Base-by-base conservation (phyloP, 2,888 invertebrate genomes). In the Drosophila testacea region DNA sequence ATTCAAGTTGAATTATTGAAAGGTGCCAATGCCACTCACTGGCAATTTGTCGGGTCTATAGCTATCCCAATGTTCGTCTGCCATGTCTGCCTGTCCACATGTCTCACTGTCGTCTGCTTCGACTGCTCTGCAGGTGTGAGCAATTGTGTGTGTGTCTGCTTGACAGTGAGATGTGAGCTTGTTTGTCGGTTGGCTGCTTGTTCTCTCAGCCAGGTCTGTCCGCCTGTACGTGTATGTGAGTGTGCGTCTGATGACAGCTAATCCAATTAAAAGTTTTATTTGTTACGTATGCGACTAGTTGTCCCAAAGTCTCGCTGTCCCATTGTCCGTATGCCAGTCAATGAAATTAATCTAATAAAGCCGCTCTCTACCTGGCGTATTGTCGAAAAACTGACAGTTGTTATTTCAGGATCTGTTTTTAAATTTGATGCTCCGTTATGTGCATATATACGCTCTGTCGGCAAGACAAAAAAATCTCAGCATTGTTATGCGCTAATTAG, bases 221-320 rank as follows among this genome's bases (percentile, higher is more conserved):
- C 39, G 32, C 54, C 34, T 69, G 57, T 47, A 27, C 30, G 50
- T 50, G 42, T 50, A 48, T 60, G 61, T 13, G n/a, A 22, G 77
- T 56, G 73, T 75, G 72, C 68, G 73, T 69, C 81, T 79, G 83
- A 83, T 78, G 81, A 85, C 77, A 90, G 83, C 84, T 90, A 91
- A 90, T 90, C 90, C 90, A 90, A 91, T 90, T 90, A 91, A 89
- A 90, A 90, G 79, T 90, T 90, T 88, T 88, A 88, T 88, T 85
- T 88, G 83, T 82, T 81, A 79, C 85, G 80, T 84, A 80, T 79
- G 76, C 79, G 77, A 78, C 56, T 76, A 56, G 64, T 69, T 67
- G 64, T 61, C 52, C 62, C 62, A 34, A 44, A 57, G 56, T 56
- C 36, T 41, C 54, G 22, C 16, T 60, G 46, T 36, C 22, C 22